Conservation (phyloP, 2,113 vertebrate species). For the Glaucidium brasilianum region DNA sequence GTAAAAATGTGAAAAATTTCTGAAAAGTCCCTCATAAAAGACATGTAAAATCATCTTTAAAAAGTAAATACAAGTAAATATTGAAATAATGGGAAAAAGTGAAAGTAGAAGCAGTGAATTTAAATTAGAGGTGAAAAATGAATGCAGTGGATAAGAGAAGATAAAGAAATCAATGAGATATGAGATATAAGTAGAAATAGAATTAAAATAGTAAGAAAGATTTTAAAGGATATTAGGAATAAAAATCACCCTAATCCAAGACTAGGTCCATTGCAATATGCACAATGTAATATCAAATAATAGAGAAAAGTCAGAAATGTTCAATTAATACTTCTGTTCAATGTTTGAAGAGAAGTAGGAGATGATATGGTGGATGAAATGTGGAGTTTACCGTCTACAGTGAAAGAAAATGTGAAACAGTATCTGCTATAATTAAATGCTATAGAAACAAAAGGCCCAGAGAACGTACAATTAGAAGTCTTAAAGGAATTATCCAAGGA, state of each 20-base stretch:
- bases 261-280: not conserved
- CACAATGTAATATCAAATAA: not conserved
- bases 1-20: not conserved
- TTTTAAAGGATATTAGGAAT: conserved; percentile 11
- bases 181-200: not conserved
- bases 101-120: not conserved
- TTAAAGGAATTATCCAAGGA: not conserved
- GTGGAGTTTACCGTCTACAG: not conserved
- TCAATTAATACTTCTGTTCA: conserved; percentile 11
- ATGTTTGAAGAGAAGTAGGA: not conserved
- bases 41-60: not conserved
- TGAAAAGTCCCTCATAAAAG: not conserved
- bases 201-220: not conserved
- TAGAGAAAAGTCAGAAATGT: not conserved
- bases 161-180: not conserved
- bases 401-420: conserved; percentile 1
- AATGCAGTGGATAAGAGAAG: not conserved
- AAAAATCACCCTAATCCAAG: not conserved
- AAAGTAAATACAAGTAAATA: conserved; percentile 6
- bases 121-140: conserved; percentile 32
- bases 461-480: not conserved
- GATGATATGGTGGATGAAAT: not conserved
- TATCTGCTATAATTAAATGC: conserved; percentile 2
- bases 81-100: not conserved
- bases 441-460: not conserved